Evolutionary conservation across 2,888 invertebrate genomes (phyloP).

Genomic region (Pharmacophagus antenor): DNA sequence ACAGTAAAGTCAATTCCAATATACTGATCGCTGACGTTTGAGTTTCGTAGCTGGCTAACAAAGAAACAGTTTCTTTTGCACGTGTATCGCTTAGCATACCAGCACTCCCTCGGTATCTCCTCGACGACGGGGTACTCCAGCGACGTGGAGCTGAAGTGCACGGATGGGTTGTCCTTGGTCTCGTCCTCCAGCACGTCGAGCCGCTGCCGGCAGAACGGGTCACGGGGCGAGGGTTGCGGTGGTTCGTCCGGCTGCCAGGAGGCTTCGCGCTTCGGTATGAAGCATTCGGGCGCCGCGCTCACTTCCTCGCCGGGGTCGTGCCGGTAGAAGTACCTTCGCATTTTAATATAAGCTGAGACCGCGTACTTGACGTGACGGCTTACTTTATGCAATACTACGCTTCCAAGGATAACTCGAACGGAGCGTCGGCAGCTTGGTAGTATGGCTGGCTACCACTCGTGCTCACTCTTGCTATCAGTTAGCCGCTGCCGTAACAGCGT

Average conservation of each 20-base stretch:
- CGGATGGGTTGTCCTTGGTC: slow-evolving; percentile 43
- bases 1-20: no score
- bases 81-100: slow-evolving; percentile 45
- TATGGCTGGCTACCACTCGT: no score
- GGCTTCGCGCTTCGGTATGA: slow-evolving; percentile 60
- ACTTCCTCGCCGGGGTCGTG: slow-evolving; percentile 75
- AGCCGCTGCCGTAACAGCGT: no score
- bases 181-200: slow-evolving; percentile 51
- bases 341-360: background rate
- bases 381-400: no score
- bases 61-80: background rate
- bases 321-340: slow-evolving; percentile 62
- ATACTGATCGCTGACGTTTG: background rate
- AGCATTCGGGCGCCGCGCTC: slow-evolving; percentile 59
- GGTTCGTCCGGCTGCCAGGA: slow-evolving; percentile 67
- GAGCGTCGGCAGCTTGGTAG: no score
- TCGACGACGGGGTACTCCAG: slow-evolving; percentile 54
- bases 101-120: slow-evolving; percentile 59
- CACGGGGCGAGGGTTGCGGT: slow-evolving; percentile 63
- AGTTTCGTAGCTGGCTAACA: background rate
- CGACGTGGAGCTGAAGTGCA: slow-evolving; percentile 49
- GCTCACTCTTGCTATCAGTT: no score
- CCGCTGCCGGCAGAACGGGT: slow-evolving; percentile 59
- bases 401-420: no score
- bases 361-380: no score